Evolutionary conservation across 1,140 invertebrate species (phyloP), one percentile per base, ranked within the genome.

Genomic region (Anthonomus grandis): DNA sequence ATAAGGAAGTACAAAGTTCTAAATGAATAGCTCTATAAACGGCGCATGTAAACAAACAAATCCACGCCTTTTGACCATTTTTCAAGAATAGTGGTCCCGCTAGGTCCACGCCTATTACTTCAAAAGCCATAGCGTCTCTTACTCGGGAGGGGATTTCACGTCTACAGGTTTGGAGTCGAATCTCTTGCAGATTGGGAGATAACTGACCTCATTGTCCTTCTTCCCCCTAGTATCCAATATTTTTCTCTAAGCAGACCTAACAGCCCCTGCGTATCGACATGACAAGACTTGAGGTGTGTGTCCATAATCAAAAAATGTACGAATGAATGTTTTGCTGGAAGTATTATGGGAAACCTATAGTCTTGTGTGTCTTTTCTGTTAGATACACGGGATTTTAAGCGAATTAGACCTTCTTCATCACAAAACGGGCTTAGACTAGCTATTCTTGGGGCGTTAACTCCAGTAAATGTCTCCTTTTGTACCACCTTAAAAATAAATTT

Each of bases 321-420:
- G 21, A 61, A 37, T 4, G 36, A 34, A 42, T 67, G 50, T 34
- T 55, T 64, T n/a, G 18, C 45, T 38, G 69, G 61, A 39, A 72
- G 65, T 8, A 71, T 21, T 18, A 66, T 57, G 0, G 69, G 70
- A 59, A 34, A 64, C 8, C 57, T 27, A 55, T 66, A 71, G 19
- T 25, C 4, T 17, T 57, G 37, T 17, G 12, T 12, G 60, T 66
- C 69, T 18, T 60, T 22, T 23, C 64, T 47, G 37, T 58, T 62
- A 13, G 41, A 24, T 46, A 71, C 64, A 52, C 59, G 63, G 34
- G 61, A 63, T 64, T 46, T 68, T n/a, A n/a, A 54, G n/a, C 65
- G 59, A 25, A 57, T 48, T 19, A 54, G 13, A 15, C 48, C 48
- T 21, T 13, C 18, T n/a, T 51, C 36, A 36, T 51, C 34, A 4